Conservation (phyloP, 2,888 invertebrate genomes). For the Plagodis pulveraria region DNA sequence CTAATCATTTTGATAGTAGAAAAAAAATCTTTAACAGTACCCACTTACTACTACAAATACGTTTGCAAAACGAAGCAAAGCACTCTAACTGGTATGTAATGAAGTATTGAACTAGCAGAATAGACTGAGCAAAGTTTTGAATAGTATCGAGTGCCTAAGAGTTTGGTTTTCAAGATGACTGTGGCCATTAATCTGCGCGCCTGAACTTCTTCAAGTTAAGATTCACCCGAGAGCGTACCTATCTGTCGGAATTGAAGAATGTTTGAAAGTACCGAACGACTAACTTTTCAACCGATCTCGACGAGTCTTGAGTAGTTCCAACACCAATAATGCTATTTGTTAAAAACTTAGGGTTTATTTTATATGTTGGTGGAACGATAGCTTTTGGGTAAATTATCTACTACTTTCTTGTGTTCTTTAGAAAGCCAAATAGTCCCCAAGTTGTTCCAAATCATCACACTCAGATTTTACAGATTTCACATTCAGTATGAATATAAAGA, state of each 20-base stretch:
- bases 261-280: slow-evolving; percentile 13
- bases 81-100: slow-evolving; percentile 7
- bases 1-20: too few relatives aligned
- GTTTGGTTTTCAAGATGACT: slow-evolving; percentile 25
- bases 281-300: slow-evolving; percentile 26
- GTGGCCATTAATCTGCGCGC: slow-evolving; percentile 21
- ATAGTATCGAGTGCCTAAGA: slow-evolving; percentile 23
- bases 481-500: too few relatives aligned
- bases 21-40: too few relatives aligned
- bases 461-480: too few relatives aligned
- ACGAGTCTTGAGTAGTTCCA: slow-evolving; percentile 5
- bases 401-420: too few relatives aligned
- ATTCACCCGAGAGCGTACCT: slow-evolving; percentile 27
- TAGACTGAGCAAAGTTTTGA: slow-evolving; percentile 26
- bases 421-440: too few relatives aligned
- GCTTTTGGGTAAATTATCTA: too few relatives aligned
- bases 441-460: too few relatives aligned
- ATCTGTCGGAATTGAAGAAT: slow-evolving; percentile 22
- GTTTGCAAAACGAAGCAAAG: slow-evolving; percentile 4
- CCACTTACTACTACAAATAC: neutral
- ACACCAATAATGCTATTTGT: slow-evolving; percentile 8
- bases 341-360: neutral
- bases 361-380: neutral
- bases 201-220: slow-evolving; percentile 21
- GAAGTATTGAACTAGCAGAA: slow-evolving; percentile 19